Conservation (phyloP, 2,888 invertebrate species). For the Dasysyrphus albostriatus region DNA sequence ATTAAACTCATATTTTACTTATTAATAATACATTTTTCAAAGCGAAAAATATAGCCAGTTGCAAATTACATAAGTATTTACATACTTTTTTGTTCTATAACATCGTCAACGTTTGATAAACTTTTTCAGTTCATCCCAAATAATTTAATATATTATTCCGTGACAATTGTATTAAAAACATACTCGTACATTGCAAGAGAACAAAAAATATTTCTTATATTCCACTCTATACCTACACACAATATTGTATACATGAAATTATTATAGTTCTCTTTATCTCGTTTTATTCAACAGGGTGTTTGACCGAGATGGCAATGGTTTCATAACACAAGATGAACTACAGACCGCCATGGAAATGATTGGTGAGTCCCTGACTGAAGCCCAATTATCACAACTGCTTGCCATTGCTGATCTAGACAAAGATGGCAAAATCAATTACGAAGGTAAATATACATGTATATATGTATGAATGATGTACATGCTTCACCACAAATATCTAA, state of each 20-base stretch:
- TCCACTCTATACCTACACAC: not conserved
- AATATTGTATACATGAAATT: too few relatives aligned
- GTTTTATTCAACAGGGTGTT: slow-evolving; percentile 87
- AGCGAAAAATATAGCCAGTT: not conserved
- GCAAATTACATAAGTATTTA: not conserved
- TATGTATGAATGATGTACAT: too few relatives aligned
- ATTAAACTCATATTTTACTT: not conserved
- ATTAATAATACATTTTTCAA: not conserved
- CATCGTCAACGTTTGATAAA: not conserved
- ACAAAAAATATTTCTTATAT: not conserved
- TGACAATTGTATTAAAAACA: not conserved
- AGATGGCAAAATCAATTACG: slow-evolving; percentile 92
- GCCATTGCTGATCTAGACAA: slow-evolving; percentile 91
- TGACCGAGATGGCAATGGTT: slow-evolving; percentile 95
- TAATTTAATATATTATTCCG: not conserved
- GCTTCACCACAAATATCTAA: not conserved
- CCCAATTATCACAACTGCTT: slow-evolving; percentile 90
- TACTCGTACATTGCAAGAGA: not conserved
- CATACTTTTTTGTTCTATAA: not conserved
- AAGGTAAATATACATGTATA: slow-evolving; percentile 85
- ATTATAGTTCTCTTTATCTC: not conserved
- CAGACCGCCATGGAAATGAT: slow-evolving; percentile 93
- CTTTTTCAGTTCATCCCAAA: not conserved
- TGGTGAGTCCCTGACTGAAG: slow-evolving; percentile 90
- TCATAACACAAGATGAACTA: slow-evolving; percentile 92